Evolutionary conservation across 2,888 invertebrate genomes (phyloP).

Genomic region (Dicyrtomina minuta): DNA sequence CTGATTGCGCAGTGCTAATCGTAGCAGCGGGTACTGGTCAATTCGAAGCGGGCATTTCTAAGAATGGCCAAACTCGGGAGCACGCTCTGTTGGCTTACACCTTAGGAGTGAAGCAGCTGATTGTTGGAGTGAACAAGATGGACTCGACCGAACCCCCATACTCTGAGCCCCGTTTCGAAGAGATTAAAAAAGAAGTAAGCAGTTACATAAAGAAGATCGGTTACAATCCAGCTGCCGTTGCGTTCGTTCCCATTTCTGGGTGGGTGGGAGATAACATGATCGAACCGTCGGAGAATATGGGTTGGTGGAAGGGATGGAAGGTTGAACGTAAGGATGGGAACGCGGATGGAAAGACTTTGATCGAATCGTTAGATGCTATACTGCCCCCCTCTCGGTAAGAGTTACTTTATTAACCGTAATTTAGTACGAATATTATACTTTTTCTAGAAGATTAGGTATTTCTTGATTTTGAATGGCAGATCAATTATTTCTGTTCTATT

Average conservation of each 20-base stretch:
- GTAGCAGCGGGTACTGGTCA: constrained; percentile 99
- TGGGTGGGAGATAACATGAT: constrained; percentile 99
- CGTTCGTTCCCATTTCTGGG: constrained; percentile 99
- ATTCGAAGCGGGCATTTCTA: constrained; percentile 99
- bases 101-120: constrained; percentile 96
- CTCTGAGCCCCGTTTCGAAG: constrained; percentile 92
- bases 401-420: too few species aligned
- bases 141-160: constrained; percentile 99
- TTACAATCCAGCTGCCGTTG: constrained; percentile 95
- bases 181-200: constrained; percentile 98
- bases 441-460: too few species aligned
- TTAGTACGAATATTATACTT: too few species aligned
- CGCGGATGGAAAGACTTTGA: constrained; percentile 90
- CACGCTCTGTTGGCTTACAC: constrained; percentile 98
- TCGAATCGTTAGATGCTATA: constrained; percentile 96
- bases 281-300: constrained; percentile 91
- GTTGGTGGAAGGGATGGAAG: constrained; percentile 94
- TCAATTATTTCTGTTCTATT: constrained; percentile 1
- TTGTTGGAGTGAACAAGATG: constrained; percentile 99
- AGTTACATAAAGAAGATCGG: constrained; percentile 99
- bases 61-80: constrained; percentile 99
- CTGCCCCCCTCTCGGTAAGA: constrained; percentile 80
- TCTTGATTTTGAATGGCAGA: not conserved
- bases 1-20: constrained; percentile 97
- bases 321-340: constrained; percentile 94